Percentiles rank a stretch among this genome's conserved stretches.
These are phyloP conservation scores for Ia io DNA, from an alignment of 2,113 vertebrate genomes.

Conservation along the genomic window DNA sequence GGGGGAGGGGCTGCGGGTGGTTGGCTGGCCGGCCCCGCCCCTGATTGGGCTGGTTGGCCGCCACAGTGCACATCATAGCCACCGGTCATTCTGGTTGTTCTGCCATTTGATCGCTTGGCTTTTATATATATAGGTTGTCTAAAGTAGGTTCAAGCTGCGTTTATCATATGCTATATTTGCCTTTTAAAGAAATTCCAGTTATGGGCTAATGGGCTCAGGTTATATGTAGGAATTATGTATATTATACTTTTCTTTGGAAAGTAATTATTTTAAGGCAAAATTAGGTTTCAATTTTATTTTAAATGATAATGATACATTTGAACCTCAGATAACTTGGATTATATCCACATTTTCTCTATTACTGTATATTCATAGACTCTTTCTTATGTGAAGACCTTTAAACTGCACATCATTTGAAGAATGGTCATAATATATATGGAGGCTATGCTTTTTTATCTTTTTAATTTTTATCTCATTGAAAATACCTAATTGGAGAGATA, in stretches of 20 bases:
- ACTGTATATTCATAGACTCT: neutral
- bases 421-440: neutral
- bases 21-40: no score
- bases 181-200: neutral
- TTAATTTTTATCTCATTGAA: neutral
- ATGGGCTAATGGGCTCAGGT: neutral
- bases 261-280: conserved; percentile 1
- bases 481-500: conserved; percentile 18
- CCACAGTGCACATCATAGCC: no score
- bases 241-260: conserved; percentile 7
- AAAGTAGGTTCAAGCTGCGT: no score
- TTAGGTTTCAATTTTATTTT: conserved; percentile 12
- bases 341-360: neutral
- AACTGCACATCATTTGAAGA: neutral
- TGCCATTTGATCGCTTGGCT: no score
- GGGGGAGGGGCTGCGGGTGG: no score
- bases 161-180: neutral
- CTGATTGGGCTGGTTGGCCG: no score
- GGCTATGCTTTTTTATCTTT: conserved; percentile 5
- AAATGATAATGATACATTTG: neutral
- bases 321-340: neutral
- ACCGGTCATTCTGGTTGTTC: no score
- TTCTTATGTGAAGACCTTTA: neutral
- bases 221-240: neutral
- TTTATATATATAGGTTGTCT: no score